Evolutionary conservation across 2,888 invertebrate genomes (phyloP).

Genomic region (Pachycephus smyrnensis): DNA sequence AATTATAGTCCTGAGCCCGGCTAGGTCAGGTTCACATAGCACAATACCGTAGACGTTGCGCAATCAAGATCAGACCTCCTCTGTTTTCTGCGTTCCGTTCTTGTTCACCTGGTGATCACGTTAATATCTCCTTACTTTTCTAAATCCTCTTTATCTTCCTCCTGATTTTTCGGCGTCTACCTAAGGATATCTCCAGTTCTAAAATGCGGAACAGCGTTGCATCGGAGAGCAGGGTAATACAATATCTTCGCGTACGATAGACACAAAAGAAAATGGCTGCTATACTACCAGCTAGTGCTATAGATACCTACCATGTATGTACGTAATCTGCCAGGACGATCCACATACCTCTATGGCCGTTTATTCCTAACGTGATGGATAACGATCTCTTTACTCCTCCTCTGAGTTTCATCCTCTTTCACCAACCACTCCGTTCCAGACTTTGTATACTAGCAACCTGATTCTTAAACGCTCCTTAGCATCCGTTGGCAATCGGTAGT

Average conservation of each 20-base stretch:
- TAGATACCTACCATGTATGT: background rate
- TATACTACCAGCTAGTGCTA: background rate
- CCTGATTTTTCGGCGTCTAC: background rate
- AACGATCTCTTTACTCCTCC: background rate
- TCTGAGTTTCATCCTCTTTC: background rate
- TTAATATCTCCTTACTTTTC: background rate
- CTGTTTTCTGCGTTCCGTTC: conserved; percentile 2
- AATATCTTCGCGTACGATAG: background rate
- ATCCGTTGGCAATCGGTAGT: background rate
- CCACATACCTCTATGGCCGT: background rate
- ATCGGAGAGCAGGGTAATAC: background rate
- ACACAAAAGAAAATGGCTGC: background rate
- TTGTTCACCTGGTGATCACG: background rate
- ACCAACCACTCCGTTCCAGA: background rate
- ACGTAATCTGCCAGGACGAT: background rate
- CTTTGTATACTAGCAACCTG: background rate
- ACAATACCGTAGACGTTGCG: conserved; percentile 26
- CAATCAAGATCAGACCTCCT: conserved; percentile 28
- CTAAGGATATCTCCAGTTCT: background rate
- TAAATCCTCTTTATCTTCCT: background rate
- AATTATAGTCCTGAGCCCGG: conserved; percentile 28
- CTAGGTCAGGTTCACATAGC: conserved; percentile 31
- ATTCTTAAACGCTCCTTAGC: background rate
- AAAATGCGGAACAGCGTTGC: background rate
- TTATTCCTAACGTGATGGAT: background rate